Conservation (phyloP, 2,888 invertebrate species). For the Harpagoxenus sublaevis region DNA sequence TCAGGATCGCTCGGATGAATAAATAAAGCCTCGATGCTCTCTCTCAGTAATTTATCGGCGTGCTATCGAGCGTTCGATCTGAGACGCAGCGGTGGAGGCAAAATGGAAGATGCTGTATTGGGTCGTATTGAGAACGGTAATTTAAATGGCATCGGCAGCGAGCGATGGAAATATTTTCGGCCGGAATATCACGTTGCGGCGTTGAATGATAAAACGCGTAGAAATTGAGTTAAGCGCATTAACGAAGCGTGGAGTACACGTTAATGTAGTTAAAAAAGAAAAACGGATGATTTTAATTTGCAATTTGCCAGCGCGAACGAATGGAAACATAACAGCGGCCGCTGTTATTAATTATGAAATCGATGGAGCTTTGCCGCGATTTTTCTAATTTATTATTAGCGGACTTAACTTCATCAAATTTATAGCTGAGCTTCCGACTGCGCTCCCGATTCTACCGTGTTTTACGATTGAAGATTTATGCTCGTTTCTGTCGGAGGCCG, state of each 20-base stretch:
- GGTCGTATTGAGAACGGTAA: conserved; percentile 34
- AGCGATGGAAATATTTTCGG: conserved; percentile 37
- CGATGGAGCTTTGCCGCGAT: background rate
- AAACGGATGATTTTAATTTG: conserved; percentile 15
- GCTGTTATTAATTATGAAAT: conserved; percentile 7
- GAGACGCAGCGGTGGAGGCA: conserved; percentile 31
- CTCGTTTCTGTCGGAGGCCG: background rate
- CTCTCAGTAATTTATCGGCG: conserved; percentile 74
- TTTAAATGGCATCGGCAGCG: conserved; percentile 36
- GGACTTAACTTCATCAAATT: conserved; percentile 32
- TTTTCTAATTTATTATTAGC: conserved; percentile 38
- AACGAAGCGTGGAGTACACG: background rate
- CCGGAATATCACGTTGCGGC: conserved; percentile 15
- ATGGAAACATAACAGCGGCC: conserved; percentile 6
- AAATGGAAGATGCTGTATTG: conserved; percentile 45
- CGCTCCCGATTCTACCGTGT: conserved; percentile 6
- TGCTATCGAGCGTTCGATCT: conserved; percentile 68
- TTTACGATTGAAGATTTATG: conserved; percentile 36
- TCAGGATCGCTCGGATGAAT: conserved; percentile 74
- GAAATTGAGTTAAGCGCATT: conserved; percentile 38
- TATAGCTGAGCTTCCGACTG: background rate
- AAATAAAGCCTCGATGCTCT: conserved; percentile 73
- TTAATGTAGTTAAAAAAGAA: conserved; percentile 12
- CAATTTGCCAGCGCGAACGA: background rate
- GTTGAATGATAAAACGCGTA: conserved; percentile 9